Percentiles rank a stretch among this genome's conserved stretches.
Conservation (phyloP, 2,113 vertebrate species). For the Mesocricetus auratus region DNA sequence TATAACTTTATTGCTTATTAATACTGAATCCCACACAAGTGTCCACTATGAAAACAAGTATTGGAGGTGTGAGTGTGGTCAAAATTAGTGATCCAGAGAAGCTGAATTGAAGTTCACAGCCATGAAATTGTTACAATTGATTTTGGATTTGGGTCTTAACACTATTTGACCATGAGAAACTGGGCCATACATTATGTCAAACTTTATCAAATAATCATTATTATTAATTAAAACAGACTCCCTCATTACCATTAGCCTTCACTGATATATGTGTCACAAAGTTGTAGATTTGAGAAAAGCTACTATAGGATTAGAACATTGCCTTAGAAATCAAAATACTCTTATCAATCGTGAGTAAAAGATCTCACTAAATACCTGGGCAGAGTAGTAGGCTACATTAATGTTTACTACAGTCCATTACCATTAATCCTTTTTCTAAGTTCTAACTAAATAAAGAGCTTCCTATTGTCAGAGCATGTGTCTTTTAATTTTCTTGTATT, state of each 20-base stretch:
- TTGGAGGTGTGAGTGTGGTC: neutral
- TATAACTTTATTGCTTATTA: constrained; percentile 33
- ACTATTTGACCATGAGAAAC: neutral
- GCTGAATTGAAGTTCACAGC: neutral
- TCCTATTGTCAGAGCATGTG: neutral
- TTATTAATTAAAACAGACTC: neutral
- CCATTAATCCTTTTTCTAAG: rapidly evolving
- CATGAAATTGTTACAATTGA: neutral
- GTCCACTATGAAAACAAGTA: neutral
- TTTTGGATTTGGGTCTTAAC: neutral
- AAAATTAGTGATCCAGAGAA: neutral
- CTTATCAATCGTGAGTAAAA: no score
- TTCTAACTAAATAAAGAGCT: neutral
- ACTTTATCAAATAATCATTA: neutral
- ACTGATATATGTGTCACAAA: neutral
- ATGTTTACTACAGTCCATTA: neutral
- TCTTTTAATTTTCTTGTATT: neutral
- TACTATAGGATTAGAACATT: neutral
- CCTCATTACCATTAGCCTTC: neutral
- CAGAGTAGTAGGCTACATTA: neutral
- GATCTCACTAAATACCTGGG: neutral
- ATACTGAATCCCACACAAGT: neutral
- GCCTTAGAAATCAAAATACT: neutral
- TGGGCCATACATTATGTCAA: no score
- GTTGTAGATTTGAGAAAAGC: neutral